Conservation (phyloP, 2,888 invertebrate genomes). For the Trichopoda pennipes region DNA sequence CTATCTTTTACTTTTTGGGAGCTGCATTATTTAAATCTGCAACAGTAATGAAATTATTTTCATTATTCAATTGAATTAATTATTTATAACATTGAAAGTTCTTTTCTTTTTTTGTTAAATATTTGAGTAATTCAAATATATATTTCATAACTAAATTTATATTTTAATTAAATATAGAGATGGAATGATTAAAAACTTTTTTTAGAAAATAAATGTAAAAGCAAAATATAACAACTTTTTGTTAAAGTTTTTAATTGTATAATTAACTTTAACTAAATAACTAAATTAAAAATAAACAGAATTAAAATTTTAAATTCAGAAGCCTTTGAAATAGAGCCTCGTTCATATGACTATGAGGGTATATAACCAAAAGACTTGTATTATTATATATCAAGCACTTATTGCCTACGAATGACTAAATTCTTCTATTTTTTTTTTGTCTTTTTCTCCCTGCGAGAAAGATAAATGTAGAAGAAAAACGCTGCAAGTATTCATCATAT, state of each 20-base stretch:
- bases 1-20: no score
- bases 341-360: neutral
- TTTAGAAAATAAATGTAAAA: no score
- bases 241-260: neutral
- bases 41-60: no score
- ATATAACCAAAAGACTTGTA: slow-evolving; percentile 48
- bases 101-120: no score
- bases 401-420: slow-evolving; percentile 60
- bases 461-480: slow-evolving; percentile 51
- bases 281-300: neutral
- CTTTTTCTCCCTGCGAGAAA: neutral
- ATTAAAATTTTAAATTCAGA: neutral
- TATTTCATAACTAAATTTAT: no score
- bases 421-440: slow-evolving; percentile 23
- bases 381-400: slow-evolving; percentile 47
- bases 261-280: neutral
- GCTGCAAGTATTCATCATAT: slow-evolving; percentile 55
- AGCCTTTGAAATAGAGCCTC: neutral
- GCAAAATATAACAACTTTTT: no score
- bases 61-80: no score
- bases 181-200: no score
- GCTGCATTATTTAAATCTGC: no score
- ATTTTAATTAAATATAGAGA: no score
- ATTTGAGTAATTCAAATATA: no score
- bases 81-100: no score